phyloP scores from a whole-genome alignment of 2,113 vertebrate species.

The Phoxinus phoxinus region DNA sequence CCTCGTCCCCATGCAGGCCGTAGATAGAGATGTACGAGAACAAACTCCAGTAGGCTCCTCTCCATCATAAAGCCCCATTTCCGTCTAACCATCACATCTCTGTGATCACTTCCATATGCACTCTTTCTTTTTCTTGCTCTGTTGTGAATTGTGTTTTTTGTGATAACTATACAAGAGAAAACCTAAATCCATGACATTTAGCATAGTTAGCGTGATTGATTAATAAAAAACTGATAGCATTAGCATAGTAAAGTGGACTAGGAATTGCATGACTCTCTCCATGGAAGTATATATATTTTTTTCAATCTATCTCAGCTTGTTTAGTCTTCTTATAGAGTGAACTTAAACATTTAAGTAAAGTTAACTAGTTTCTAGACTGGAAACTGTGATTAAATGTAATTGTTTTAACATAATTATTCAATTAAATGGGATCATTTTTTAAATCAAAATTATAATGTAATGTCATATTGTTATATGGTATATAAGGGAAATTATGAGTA shows the following conservation, averaged over 20 bases:
- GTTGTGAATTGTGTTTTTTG: not conserved
- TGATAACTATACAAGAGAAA: not conserved
- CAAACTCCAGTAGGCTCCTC: slow-evolving; percentile 34
- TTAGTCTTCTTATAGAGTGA: not conserved
- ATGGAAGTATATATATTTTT: not conserved
- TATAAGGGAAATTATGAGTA: not conserved
- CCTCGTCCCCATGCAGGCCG: slow-evolving; percentile 4
- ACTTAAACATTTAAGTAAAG: not conserved
- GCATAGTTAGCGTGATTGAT: not conserved
- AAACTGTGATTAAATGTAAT: not conserved
- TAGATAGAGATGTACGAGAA: slow-evolving; percentile 21
- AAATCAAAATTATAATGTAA: not conserved
- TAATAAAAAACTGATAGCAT: not conserved
- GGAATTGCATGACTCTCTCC: not conserved
- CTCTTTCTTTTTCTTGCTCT: not conserved
- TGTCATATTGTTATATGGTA: not conserved
- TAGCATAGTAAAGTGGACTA: not conserved
- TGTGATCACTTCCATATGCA: slow-evolving; percentile 45
- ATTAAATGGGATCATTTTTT: not conserved
- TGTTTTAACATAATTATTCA: not conserved
- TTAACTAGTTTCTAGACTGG: not conserved
- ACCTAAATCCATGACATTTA: not conserved
- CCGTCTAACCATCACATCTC: slow-evolving; percentile 39
- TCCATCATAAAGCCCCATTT: slow-evolving; percentile 43
- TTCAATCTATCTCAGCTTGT: not conserved